Percentiles rank a stretch among this genome's conserved stretches.
Evolutionary conservation across 2,113 vertebrate genomes (phyloP).

Genomic region (Syrrhaptes paradoxus): DNA sequence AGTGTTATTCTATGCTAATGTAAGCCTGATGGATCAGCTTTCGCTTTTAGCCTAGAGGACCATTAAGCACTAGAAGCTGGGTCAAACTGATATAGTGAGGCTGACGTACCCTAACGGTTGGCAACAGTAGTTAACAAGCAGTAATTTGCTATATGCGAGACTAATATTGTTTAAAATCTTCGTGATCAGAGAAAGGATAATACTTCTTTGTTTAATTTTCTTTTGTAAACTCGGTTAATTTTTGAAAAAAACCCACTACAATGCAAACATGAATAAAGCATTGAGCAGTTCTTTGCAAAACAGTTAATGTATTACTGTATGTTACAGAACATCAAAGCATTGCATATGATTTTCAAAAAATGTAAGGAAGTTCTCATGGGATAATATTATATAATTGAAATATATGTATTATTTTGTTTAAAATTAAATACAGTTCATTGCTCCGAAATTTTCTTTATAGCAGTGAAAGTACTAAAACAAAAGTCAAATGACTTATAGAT

Average conservation of each 20-base stretch:
- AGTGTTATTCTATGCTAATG: conserved; percentile 93
- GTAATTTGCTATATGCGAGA: conserved; percentile 71
- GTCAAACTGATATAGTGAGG: conserved; percentile 82
- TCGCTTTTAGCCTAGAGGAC: conserved; percentile 90
- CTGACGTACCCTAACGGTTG: conserved; percentile 73
- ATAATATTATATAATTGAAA: conserved; percentile 52
- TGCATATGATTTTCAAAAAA: conserved; percentile 59
- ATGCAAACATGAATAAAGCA: conserved; percentile 11
- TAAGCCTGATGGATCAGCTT: conserved; percentile 92
- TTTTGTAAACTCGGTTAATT: conserved; percentile 68
- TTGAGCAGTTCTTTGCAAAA: not conserved
- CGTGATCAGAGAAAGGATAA: conserved; percentile 69
- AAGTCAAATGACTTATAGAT: not conserved
- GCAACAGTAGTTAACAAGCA: conserved; percentile 77
- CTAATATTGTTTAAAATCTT: conserved; percentile 71
- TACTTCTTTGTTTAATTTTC: conserved; percentile 68
- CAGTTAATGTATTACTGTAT: conserved; percentile 14
- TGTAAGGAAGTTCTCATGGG: conserved; percentile 46
- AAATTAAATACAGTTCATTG: conserved; percentile 40
- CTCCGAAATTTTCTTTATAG: conserved; percentile 15
- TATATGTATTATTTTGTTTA: conserved; percentile 45
- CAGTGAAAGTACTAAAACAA: conserved; percentile 13
- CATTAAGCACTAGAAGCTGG: conserved; percentile 88
- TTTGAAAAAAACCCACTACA: not conserved
- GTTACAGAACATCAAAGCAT: conserved; percentile 49